phyloP scores from a whole-genome alignment of 30 jellyfish, hydroid and myxozoan species.

The Aurelia sp. region DNA sequence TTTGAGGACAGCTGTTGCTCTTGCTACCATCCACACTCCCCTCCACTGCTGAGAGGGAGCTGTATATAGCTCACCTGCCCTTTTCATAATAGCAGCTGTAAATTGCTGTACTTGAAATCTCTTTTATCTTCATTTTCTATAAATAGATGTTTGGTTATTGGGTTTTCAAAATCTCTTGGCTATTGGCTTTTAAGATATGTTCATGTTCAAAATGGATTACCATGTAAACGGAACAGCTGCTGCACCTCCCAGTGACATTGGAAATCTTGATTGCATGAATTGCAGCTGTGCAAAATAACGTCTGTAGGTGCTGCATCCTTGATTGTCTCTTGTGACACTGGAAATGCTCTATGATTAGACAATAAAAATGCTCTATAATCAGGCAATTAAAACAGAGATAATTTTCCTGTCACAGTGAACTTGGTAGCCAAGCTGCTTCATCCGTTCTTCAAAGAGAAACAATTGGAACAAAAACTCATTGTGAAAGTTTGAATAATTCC shows the following conservation, averaged over 20 bases:
- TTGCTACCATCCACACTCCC: no score
- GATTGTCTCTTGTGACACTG: constrained; percentile 79
- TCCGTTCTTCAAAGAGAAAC: background rate
- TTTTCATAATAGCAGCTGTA: no score
- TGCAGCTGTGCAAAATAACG: constrained; percentile 86
- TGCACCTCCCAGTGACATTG: constrained; percentile 92
- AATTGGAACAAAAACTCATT: no score
- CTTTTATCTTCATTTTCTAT: no score
- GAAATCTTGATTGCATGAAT: constrained; percentile 89
- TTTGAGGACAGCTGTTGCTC: no score
- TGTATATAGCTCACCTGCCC: no score
- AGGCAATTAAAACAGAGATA: background rate
- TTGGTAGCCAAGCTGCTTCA: background rate
- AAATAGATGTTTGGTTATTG: no score
- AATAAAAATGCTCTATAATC: constrained; percentile 59
- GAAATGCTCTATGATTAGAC: constrained; percentile 61
- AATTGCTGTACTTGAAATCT: no score
- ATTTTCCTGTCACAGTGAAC: background rate
- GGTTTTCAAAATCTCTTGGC: background rate
- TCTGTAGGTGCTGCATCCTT: constrained; percentile 87
- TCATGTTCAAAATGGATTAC: constrained; percentile 14
- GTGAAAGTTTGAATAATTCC: no score
- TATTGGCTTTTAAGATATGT: background rate
- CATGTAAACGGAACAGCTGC: constrained; percentile 88
- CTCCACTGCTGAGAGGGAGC: no score